These are phyloP conservation scores for Malurus alboscapulatus DNA, from an alignment of 2,113 vertebrate genomes.

Conservation along the genomic window DNA sequence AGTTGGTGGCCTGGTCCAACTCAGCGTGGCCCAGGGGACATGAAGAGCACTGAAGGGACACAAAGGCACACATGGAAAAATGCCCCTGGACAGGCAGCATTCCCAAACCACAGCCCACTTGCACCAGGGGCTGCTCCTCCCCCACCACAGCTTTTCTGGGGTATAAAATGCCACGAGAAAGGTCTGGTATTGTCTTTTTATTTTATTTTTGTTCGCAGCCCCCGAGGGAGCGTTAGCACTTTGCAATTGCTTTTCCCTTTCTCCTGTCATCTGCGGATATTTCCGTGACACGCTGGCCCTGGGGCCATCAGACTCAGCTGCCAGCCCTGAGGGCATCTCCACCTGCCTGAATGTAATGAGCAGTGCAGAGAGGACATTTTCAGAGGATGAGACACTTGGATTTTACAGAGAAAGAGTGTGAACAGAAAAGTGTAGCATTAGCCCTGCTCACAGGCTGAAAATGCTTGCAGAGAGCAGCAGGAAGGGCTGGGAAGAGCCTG, in stretches of 20 bases:
- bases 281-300: background rate
- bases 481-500: background rate
- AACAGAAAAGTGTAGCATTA: background rate
- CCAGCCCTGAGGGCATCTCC: background rate
- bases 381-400: background rate
- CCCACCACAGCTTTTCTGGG: background rate
- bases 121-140: background rate
- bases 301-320: constrained; percentile 6
- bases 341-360: background rate
- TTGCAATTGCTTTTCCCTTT: background rate
- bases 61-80: background rate
- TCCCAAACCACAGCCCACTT: background rate
- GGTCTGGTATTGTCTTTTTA: background rate
- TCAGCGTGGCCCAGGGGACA: background rate
- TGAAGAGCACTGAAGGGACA: background rate
- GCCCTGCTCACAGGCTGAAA: background rate
- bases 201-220: background rate
- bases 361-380: background rate
- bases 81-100: rapidly evolving
- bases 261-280: background rate
- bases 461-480: background rate
- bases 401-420: background rate
- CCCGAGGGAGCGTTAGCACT: background rate
- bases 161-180: background rate
- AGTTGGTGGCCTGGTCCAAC: background rate